Conservation (phyloP, 2,888 invertebrate genomes). For the Zeuzera pyrina region DNA sequence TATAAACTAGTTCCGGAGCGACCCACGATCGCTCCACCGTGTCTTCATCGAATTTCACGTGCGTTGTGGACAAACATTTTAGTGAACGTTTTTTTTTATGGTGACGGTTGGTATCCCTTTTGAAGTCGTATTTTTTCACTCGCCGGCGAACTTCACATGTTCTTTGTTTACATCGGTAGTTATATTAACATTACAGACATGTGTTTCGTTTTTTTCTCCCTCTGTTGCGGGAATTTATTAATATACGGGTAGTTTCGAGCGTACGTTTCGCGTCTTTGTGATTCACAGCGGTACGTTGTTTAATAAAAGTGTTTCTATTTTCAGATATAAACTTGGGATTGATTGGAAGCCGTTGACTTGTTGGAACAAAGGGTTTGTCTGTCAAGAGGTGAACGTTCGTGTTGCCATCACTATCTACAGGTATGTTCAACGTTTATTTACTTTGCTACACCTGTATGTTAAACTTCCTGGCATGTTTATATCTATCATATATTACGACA, state of each 20-base stretch:
- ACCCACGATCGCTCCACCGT: conserved; percentile 40
- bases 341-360: conserved; percentile 63
- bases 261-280: too few relatives aligned
- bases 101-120: conserved; percentile 55
- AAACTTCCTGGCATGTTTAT: too few relatives aligned
- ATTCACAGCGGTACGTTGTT: conserved; percentile 56
- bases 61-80: conserved; percentile 52
- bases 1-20: conserved; percentile 65
- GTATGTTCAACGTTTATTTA: conserved; percentile 48
- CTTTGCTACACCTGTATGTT: conserved; percentile 4
- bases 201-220: conserved; percentile 47
- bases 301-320: conserved; percentile 65
- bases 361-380: conserved; percentile 65
- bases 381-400: conserved; percentile 65
- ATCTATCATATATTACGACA: background rate
- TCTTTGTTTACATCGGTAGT: conserved; percentile 58
- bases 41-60: conserved; percentile 45
- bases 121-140: conserved; percentile 21
- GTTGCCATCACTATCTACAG: too few relatives aligned
- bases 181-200: conserved; percentile 37
- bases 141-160: conserved; percentile 38
- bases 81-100: conserved; percentile 49
- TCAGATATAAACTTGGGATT: conserved; percentile 63
- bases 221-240: conserved; percentile 35
- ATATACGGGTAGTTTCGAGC: conserved; percentile 38